Evolutionary conservation across 1,140 invertebrate genomes (phyloP), one percentile per base, ranked within the genome.

Genomic region (Cotesia vestalis): DNA sequence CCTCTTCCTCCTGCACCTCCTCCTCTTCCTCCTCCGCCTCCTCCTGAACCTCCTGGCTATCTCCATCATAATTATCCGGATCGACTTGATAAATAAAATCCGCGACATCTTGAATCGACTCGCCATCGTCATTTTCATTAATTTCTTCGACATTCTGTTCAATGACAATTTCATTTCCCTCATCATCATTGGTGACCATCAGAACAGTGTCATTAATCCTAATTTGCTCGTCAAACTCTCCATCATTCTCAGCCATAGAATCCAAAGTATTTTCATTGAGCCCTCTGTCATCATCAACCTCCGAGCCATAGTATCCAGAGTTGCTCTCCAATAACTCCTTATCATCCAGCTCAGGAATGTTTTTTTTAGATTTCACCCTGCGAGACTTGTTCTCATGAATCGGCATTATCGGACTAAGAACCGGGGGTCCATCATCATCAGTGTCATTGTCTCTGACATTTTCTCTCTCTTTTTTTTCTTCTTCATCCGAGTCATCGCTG

Each of bases 131-230:
- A 0, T 84, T 82, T 35, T 79, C 34, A 64, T n/a, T 35, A 0
- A 83, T 78, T 3, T 78, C 80, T 2, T 78, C 75, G 20, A 84
- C 73, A n/a, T 80, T 80, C 51, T 75, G 79, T 27, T 84, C 81
- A 51, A 87, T 85, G 34, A 86, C 78, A 72, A 86, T 86, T 20
- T 85, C 83, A 82, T 87, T 85, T 36, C 85, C 86, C 8, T 87
- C 84, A 0, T 77, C 71, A 62, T 84, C 84, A 36, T 84, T 84
- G 1, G 84, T 72, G 2, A 87, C 81, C 83, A 86, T 85, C 4
- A 87, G 73, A 12, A 86, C 84, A 20, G 85, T 83, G 8, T 81
- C 80, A 57, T 84, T 81, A 64, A 86, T 80, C 14, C 83, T 80
- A 52, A 83, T 75, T 1, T 78, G 40, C 11, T 46, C 40, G 3